Evolutionary conservation across 2,888 invertebrate species (phyloP).

Genomic region (Aethes cnicana): DNA sequence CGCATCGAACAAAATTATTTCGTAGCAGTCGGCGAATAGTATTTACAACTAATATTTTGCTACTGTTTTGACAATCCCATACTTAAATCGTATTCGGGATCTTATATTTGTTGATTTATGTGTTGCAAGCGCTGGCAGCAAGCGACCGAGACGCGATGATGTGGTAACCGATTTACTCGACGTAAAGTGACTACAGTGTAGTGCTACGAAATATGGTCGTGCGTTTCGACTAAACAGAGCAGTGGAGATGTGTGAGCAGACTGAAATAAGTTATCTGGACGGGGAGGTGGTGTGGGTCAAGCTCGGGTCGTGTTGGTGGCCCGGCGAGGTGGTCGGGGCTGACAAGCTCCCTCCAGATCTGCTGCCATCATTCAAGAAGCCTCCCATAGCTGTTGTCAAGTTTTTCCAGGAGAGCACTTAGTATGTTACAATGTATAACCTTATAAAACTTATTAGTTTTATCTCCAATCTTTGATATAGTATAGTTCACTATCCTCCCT

Average conservation of each 20-base stretch:
- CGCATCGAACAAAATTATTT: conserved; percentile 60
- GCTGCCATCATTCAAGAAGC: conserved; percentile 84
- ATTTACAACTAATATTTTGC: conserved; percentile 78
- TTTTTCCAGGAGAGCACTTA: conserved; percentile 92
- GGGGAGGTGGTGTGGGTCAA: conserved; percentile 94
- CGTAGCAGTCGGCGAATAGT: conserved; percentile 79
- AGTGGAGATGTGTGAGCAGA: conserved; percentile 87
- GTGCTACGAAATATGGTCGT: conserved; percentile 80
- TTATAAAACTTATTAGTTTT: too few species aligned
- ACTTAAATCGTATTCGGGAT: conserved; percentile 39
- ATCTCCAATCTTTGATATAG: too few species aligned
- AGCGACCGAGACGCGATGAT: conserved; percentile 51
- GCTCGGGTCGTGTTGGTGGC: conserved; percentile 92
- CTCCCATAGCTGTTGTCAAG: conserved; percentile 90
- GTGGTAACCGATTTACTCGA: conserved; percentile 63
- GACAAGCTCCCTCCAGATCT: conserved; percentile 86
- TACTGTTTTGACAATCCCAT: conserved; percentile 72
- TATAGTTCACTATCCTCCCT: conserved; percentile 6
- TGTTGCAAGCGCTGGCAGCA: conserved; percentile 40
- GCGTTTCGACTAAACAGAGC: conserved; percentile 67
- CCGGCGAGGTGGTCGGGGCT: conserved; percentile 87
- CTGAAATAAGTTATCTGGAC: conserved; percentile 85
- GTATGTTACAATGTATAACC: conserved; percentile 81
- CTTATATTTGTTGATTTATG: conserved; percentile 40
- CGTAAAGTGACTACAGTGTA: conserved; percentile 50